Evolutionary conservation across 2,888 invertebrate species (phyloP), one percentile per base, ranked within the genome.

Genomic region (Netelia fuscicornis): DNA sequence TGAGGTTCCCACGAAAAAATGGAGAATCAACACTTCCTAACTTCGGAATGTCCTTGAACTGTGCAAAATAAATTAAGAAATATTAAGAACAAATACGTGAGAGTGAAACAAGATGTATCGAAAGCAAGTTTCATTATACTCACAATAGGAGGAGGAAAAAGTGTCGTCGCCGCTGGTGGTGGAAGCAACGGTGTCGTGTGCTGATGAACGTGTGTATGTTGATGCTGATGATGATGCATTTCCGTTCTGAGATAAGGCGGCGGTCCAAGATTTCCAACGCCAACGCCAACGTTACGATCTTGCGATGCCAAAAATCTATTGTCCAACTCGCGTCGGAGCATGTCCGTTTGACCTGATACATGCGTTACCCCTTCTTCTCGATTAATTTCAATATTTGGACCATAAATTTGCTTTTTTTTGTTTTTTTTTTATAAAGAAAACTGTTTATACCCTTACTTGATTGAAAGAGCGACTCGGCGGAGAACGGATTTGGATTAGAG

Each of bases 151-250:
- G 96, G 96, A 88, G 95, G 95, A 89, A 96, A 94, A 58, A 95
- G 94, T 9, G 95, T 94, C 2, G 93, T 89, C 70, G 95, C 94
- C 80, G 95, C 94, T 25, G 95, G 95, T 25, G 96, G 95, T 72
- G 96, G 95, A 84, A 96, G 92, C 82, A 96, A 94, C 81, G 96
- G 95, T 81, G 97, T 95, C 88, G 97, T 97, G 93, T 97, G 97
- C 92, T 98, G 98, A 95, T 98, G 98, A 91, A 98, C 97, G 94
- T 98, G 97, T 76, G 97, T 97, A 94, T 98, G 98, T 93, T 98
- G 98, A 94, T 98, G 98, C 94, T 98, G 98, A 95, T 98, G 98
- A 95, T 98, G 98, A 94, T 98, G 98, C 96, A 98, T 97, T 95
- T 98, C 98, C 72, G 97, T 98, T 91, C 97, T 96, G 92, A 97